Percentiles rank a stretch among this genome's conserved stretches.
Conservation (phyloP, 2,888 invertebrate species). For the Tillus elongatus region DNA sequence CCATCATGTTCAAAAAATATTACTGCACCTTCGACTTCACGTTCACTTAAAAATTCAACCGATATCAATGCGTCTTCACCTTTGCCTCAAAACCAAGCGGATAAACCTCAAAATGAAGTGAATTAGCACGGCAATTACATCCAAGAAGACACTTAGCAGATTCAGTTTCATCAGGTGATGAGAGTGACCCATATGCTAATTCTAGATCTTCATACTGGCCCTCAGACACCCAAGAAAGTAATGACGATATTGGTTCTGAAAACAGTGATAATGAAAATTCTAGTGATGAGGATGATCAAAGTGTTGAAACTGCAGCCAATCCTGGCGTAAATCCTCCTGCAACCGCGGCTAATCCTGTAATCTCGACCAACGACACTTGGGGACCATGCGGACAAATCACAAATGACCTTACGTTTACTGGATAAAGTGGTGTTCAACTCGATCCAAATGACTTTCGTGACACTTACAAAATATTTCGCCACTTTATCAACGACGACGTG, state of each 20-base stretch:
- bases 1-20: too few species aligned
- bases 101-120: not conserved
- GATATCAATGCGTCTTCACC: too few species aligned
- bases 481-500: too few species aligned
- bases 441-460: not conserved
- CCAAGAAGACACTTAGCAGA: not conserved
- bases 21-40: too few species aligned
- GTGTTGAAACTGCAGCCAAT: not conserved
- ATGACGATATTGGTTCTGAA: not conserved
- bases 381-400: too few species aligned
- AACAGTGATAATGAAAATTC: not conserved
- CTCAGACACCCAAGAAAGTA: not conserved
- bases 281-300: not conserved
- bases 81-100: not conserved
- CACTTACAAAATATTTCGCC: too few species aligned
- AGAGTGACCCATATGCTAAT: not conserved
- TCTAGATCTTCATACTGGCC: not conserved
- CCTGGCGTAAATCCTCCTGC: too few species aligned
- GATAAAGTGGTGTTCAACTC: too few species aligned
- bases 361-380: too few species aligned
- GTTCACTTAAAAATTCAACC: too few species aligned
- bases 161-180: slow-evolving; percentile 3
- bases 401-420: too few species aligned
- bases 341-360: not conserved
- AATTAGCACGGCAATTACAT: not conserved